Conservation (phyloP, 2,797 vertebrate genomes). For the Tangara arthus region DNA sequence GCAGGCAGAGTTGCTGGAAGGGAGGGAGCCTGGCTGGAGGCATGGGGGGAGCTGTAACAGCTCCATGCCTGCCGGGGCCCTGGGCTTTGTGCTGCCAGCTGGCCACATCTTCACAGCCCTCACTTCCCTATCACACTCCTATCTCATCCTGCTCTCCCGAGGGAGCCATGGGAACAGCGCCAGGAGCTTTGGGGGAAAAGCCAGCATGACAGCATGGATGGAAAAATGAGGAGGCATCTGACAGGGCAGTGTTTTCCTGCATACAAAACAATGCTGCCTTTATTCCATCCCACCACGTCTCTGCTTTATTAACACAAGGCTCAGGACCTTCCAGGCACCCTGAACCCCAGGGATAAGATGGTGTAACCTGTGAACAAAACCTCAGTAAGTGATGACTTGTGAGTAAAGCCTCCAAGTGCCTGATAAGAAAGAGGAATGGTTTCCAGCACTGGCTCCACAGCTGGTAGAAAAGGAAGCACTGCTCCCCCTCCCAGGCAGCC, state of each 20-base stretch:
- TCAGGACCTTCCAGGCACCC: neutral
- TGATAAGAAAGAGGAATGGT: neutral
- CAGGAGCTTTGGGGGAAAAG: neutral
- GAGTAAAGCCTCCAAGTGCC: neutral
- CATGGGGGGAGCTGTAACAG: neutral
- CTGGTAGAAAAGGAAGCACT: neutral
- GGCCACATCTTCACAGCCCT: neutral
- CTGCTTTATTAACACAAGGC: neutral
- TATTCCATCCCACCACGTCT: neutral
- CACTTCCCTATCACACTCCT: neutral
- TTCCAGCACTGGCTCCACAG: neutral
- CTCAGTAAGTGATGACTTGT: neutral
- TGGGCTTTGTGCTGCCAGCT: neutral
- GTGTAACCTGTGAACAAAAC: neutral
- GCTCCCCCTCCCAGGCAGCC: neutral
- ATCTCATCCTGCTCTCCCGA: neutral
- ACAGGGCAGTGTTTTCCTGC: neutral
- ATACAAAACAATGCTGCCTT: neutral
- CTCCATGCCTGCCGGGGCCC: neutral
- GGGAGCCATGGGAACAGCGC: accelerated
- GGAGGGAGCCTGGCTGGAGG: neutral
- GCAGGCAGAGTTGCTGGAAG: neutral
- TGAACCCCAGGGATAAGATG: neutral
- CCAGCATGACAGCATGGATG: neutral
- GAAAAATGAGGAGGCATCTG: neutral